Base-by-base conservation (phyloP, 2,113 vertebrate species). In the Nothoprocta perdicaria region DNA sequence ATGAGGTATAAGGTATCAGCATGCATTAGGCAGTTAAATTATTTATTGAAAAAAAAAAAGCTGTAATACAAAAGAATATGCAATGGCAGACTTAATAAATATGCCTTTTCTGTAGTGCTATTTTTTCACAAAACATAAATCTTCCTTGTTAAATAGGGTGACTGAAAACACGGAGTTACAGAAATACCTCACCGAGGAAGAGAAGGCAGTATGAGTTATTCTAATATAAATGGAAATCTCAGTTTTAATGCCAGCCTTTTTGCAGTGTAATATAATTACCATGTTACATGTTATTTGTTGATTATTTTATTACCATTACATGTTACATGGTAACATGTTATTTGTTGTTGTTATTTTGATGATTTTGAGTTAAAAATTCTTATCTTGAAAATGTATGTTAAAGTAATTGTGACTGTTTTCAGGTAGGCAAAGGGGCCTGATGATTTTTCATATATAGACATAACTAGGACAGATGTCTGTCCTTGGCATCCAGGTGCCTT, bases 391-490 rank as follows among this genome's bases (percentile, higher is more conserved):
- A 33, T 55, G 38, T 67, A 61, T 89, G 82, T 86, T 92, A 66
- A 88, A 83, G 45, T 65, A 80, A 83, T 53, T 23, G 9, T 58
- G 86, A 46, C 76, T 22, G 38, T 82, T 74, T 96, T 77, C 52
- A 75, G 66, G 74, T 57, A 74, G 57, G 74, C 41, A 52, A 19
- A 43, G 23, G 19, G 41, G 26, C 53, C 27, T 55, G 88, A 52
- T 90, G 35, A 73, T 95, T 95, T 95, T 93, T 96, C 90, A 89
- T 43, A 10, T 10, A 11, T 18, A 65, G 84, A 86, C 48, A 2
- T 79, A 96, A 88, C 76, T 89, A 33, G 94, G 83, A 78, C 87
- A 77, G 85, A 69, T 53, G 45, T 75, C 80, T 93, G 89, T 93
- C 89, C 92, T 92, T 96, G 89, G 40, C 53, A 73, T 75, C 80